phyloP scores from a whole-genome alignment of 2,797 vertebrate genomes.

The Sebastes trivittatus region DNA sequence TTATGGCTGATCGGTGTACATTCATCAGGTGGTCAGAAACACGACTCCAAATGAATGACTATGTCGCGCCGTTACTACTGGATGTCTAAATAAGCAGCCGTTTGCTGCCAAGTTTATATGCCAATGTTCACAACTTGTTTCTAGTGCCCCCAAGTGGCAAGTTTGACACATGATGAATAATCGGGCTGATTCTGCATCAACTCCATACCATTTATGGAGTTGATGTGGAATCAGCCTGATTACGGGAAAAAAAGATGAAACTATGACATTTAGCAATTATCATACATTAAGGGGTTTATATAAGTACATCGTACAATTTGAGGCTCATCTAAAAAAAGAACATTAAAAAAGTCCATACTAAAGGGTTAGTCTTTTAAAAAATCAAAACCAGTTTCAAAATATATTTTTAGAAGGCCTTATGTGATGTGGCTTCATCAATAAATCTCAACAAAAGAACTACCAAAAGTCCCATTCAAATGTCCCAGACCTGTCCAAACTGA shows the following conservation, averaged over 20 bases:
- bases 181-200: neutral
- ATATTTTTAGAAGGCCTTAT: neutral
- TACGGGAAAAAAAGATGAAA: neutral
- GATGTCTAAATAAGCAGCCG: neutral
- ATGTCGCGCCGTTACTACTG: neutral
- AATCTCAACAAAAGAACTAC: neutral
- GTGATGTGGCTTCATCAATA: neutral
- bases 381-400: neutral
- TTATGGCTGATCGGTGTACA: too few relatives aligned
- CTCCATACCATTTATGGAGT: too few relatives aligned
- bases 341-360: neutral
- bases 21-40: too few relatives aligned
- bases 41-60: neutral
- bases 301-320: neutral
- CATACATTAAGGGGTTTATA: neutral
- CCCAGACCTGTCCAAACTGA: neutral
- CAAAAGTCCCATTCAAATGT: neutral
- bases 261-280: neutral
- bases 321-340: neutral
- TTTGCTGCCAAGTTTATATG: neutral
- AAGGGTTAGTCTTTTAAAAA: neutral
- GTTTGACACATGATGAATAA: neutral
- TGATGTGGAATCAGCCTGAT: neutral
- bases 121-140: too few relatives aligned
- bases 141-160: too few relatives aligned